Evolutionary conservation across 2,888 invertebrate genomes (phyloP), one percentile per base, ranked within the genome.

Genomic region (Flabesymbios commensalis): DNA sequence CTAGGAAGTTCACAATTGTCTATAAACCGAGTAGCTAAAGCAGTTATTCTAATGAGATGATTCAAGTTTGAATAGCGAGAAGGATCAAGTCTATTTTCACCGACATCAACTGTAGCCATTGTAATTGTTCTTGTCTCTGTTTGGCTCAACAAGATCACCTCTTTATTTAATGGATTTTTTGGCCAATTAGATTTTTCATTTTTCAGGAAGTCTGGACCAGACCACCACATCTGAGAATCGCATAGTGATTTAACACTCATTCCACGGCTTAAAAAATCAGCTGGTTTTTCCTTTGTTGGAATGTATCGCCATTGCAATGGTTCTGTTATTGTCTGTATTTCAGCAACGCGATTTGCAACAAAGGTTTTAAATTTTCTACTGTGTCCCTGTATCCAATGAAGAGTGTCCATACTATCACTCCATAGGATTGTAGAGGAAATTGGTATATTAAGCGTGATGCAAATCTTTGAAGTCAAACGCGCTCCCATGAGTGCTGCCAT

Each of bases 331-430:
- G 17, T 19, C 17, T 69, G 68, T 17, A 71, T 69, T 57, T 69
- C 61, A 3, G 63, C 63, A 24, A 67, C 56, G 22, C 69, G 57
- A 57, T 72, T 65, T 0, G 65, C 61, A 2, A 68, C 63, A 54
- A 70, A 69, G 28, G 63, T 41, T 42, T 64, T 65, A 43, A 51
- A 63, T 2, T 45, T 17, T 28, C 63, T 42, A 36, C 66, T 66
- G 24, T 45, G 49, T 22, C 60, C 47, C 22, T 57, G 31, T n/a
- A 69, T 54, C 68, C 71, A 68, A 17, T 28, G 67, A 17, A 61
- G 45, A n/a, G 19, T 42, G n/a, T 48, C n/a, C 22, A 14, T 28
- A 4, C n/a, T n/a, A n/a, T n/a, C n/a, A n/a, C n/a, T n/a, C n/a
- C n/a, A n/a, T n/a, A n/a, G n/a, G n/a, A n/a, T n/a, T n/a, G n/a